phyloP scores from a whole-genome alignment of 2,888 invertebrate species.

The Phyto melanocephala region DNA sequence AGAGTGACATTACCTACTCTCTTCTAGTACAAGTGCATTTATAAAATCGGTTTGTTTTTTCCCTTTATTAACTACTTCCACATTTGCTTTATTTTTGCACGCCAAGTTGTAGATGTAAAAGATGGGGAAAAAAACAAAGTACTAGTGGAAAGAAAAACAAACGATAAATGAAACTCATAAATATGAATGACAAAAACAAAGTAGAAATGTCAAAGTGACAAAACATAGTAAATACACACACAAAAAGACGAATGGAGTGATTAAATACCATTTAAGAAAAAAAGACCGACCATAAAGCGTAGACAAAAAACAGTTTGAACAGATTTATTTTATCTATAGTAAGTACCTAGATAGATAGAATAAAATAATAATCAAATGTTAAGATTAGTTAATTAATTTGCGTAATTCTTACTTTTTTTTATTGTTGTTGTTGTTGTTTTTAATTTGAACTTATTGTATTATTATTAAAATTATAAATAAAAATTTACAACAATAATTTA shows the following conservation, averaged over 20 bases:
- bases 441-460: too few relatives aligned
- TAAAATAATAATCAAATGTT: constrained; percentile 5
- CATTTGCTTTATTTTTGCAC: constrained; percentile 37
- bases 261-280: neutral
- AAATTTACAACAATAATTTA: too few relatives aligned
- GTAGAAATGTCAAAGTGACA: constrained; percentile 54
- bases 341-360: too few relatives aligned
- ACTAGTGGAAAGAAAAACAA: neutral
- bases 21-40: constrained; percentile 14
- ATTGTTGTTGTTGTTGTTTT: neutral
- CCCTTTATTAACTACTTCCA: too few relatives aligned
- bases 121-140: neutral
- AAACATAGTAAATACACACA: constrained; percentile 36
- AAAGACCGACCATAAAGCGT: constrained; percentile 12
- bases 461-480: too few relatives aligned
- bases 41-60: neutral
- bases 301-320: constrained; percentile 6
- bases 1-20: neutral
- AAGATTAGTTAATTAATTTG: constrained; percentile 53
- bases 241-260: neutral
- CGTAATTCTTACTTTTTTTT: constrained; percentile 19
- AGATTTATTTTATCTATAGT: too few relatives aligned
- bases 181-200: constrained; percentile 7
- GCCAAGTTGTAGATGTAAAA: neutral
- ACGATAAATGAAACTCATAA: neutral